Conservation (phyloP, 2,797 vertebrate genomes). For the Octomys mimax region DNA sequence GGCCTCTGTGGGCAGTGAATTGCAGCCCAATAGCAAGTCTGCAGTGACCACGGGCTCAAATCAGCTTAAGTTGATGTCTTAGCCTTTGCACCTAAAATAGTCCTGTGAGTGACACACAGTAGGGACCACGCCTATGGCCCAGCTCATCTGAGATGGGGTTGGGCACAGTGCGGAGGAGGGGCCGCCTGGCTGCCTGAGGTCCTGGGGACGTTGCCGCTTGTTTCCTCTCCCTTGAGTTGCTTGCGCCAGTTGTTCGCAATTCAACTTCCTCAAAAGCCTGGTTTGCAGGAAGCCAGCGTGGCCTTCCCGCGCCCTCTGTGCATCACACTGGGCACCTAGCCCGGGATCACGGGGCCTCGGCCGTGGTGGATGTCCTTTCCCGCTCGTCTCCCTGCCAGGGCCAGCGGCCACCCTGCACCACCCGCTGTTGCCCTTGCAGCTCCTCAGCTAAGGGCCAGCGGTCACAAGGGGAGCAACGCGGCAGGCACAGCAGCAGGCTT, state of each 20-base stretch:
- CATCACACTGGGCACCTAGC: accelerated
- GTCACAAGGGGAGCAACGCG: neutral
- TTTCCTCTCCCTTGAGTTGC: neutral
- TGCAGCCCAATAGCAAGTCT: neutral
- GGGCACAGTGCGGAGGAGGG: no score
- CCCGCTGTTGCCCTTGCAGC: neutral
- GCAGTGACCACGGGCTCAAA: accelerated
- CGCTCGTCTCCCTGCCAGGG: accelerated
- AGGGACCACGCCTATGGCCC: no score
- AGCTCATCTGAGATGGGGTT: accelerated
- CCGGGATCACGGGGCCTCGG: accelerated
- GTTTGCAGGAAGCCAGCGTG: accelerated
- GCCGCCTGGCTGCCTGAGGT: neutral
- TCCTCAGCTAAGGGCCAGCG: neutral
- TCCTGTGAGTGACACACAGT: no score
- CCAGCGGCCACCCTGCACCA: accelerated
- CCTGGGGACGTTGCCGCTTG: accelerated
- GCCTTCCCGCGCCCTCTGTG: accelerated
- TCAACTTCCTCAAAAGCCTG: neutral
- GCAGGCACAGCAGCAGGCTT: neutral
- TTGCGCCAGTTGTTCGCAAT: neutral
- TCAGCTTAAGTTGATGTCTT: accelerated
- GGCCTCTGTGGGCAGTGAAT: neutral
- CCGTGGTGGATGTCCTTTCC: no score
- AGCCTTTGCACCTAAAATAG: neutral